A percentile compares a stretch with the other conserved stretches of the same genome.
Conservation (phyloP, 2,113 vertebrate species). For the Grus americana region DNA sequence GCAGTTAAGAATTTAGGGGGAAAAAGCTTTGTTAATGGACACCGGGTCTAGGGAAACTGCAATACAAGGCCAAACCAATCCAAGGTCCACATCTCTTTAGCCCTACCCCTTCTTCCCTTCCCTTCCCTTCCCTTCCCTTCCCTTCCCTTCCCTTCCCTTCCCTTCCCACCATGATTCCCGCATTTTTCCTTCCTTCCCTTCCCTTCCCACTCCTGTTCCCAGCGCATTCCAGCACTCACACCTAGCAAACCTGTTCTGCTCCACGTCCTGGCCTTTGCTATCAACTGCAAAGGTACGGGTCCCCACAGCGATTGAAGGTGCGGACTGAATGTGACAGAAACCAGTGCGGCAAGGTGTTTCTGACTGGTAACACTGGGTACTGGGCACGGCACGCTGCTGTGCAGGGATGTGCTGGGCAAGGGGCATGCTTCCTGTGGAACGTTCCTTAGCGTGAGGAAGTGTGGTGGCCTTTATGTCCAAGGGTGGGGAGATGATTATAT, state of each 20-base stretch:
- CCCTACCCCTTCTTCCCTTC: neutral
- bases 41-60: neutral
- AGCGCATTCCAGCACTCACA: neutral
- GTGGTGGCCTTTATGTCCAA: neutral
- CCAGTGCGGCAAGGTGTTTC: neutral
- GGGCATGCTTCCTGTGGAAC: too few relatives aligned
- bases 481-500: neutral
- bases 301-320: neutral
- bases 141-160: too few relatives aligned
- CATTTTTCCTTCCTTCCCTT: neutral
- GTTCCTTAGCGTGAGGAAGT: neutral
- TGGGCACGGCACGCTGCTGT: neutral
- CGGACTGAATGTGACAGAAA: neutral
- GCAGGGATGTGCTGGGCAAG: neutral
- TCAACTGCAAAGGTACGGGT: neutral
- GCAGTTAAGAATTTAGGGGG: neutral
- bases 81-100: neutral
- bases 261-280: neutral
- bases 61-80: neutral
- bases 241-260: neutral
- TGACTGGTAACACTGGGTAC: neutral
- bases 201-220: neutral
- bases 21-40: neutral
- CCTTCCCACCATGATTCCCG: neutral
- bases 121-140: too few relatives aligned